Percentiles rank a stretch among this genome's conserved stretches.
phyloP scores from a whole-genome alignment of 2,797 vertebrate genomes.

The Smutsia gigantea region DNA sequence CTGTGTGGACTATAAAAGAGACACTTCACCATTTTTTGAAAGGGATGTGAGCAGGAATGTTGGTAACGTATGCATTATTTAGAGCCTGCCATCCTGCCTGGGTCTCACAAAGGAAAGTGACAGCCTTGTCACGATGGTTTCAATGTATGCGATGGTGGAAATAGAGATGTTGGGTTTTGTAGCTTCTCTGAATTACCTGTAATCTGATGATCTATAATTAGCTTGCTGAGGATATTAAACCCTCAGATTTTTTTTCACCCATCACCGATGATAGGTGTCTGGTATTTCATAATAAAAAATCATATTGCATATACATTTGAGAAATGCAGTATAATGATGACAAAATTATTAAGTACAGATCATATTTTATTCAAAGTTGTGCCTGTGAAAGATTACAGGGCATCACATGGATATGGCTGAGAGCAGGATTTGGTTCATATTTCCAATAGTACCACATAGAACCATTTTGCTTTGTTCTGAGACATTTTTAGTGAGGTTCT shows the following conservation, averaged over 20 bases:
- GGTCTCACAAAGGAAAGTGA: constrained; percentile 48
- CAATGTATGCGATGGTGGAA: constrained; percentile 39
- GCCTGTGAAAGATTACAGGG: constrained; percentile 42
- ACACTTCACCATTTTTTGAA: constrained; percentile 65
- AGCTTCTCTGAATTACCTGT: constrained; percentile 60
- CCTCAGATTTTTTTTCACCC: neutral
- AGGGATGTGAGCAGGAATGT: constrained; percentile 52
- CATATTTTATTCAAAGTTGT: constrained; percentile 37
- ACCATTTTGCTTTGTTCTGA: constrained; percentile 43
- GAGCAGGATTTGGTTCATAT: constrained; percentile 22
- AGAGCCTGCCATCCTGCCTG: constrained; percentile 56
- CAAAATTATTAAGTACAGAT: constrained; percentile 48
- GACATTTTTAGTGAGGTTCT: neutral
- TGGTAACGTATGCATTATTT: constrained; percentile 65
- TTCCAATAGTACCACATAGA: neutral
- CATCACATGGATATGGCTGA: neutral
- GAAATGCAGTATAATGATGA: constrained; percentile 44
- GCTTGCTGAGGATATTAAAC: constrained; percentile 5
- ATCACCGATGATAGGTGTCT: constrained; percentile 44
- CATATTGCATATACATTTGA: constrained; percentile 7
- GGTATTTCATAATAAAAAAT: constrained; percentile 53
- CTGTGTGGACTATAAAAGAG: constrained; percentile 74
- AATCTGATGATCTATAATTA: constrained; percentile 64
- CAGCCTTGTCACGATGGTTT: constrained; percentile 30
- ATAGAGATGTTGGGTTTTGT: constrained; percentile 72